Conservation (phyloP, 2,888 invertebrate species). For the Dinocampus coccinellae region DNA sequence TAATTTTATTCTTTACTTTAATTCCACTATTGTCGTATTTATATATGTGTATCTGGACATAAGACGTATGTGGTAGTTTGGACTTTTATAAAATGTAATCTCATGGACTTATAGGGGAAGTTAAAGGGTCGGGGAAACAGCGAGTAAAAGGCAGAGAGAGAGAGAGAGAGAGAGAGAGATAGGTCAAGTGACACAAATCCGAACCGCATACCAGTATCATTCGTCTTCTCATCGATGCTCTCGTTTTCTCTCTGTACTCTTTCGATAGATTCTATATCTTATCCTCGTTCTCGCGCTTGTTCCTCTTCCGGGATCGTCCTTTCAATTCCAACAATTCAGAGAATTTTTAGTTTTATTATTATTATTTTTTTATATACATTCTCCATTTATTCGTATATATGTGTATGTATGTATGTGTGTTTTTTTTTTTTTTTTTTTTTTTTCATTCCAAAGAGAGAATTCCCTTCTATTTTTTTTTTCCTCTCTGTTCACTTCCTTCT, state of each 20-base stretch:
- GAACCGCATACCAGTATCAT: constrained; percentile 25
- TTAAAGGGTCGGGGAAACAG: neutral
- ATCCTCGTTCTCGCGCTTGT: constrained; percentile 12
- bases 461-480: neutral
- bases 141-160: constrained; percentile 12
- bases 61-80: too few relatives aligned
- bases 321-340: constrained; percentile 55
- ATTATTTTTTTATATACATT: constrained; percentile 27
- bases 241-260: neutral
- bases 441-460: neutral
- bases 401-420: too few relatives aligned
- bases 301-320: constrained; percentile 46
- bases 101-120: neutral
- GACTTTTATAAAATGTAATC: constrained; percentile 18
- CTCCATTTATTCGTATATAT: neutral
- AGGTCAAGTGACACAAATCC: constrained; percentile 19
- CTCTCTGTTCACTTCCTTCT: constrained; percentile 19
- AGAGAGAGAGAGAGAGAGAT: neutral
- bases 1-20: neutral
- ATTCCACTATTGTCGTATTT: too few relatives aligned
- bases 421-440: neutral
- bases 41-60: too few relatives aligned
- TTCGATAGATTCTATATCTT: neutral
- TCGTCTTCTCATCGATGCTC: constrained; percentile 28
- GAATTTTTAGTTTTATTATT: constrained; percentile 47